Base-by-base conservation (phyloP, 2,888 invertebrate species). In the Lasius fuliginosus region DNA sequence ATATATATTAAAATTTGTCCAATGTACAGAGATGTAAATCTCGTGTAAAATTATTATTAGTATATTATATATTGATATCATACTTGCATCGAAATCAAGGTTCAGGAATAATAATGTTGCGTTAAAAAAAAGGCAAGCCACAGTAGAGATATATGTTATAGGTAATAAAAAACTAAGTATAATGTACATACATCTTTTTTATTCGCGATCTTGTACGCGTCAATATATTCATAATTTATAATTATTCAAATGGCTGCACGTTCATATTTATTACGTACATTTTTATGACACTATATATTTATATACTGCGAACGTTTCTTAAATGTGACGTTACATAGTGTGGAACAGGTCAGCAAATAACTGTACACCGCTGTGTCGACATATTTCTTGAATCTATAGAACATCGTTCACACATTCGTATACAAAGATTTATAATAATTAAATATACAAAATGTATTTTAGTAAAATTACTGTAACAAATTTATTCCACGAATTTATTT, bases 291-390 rank as follows among this genome's bases (percentile, higher is more conserved):
- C 15, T 27, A 27, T 6, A 3, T n/a, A 15, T 15, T 36, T 36
- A 3, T 30, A 23, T 1, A 33, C 3, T 53, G 18, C 3, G 33
- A 56, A 36, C 11, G 18, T 46, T 33, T 1, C n/a, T 46, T 15
- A 33, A 62, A 33, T 23, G 33, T 15, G 42, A n/a, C n/a, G 33
- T 62, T 33, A 15, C 18, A 15, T 18, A 46, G 18, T 65, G 33
- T 49, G 9, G 42, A 46, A 53, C 8, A 53, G 23, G 23, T 36
- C 49, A 23, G 23, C 46, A 64, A 65, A 49, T 75, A 75, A 75
- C 49, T 75, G 46, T 64, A 64, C 5, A 15, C 30, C n/a, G 18
- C 8, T 46, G n/a, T 12, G 30, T 33, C 46, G 33, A 42, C 3
- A 5, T 60, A 42, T 30, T 62, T 60, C 33, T 33, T 9, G 3